Evolutionary conservation across 2,888 invertebrate species (phyloP).

Genomic region (Unio pictorum): DNA sequence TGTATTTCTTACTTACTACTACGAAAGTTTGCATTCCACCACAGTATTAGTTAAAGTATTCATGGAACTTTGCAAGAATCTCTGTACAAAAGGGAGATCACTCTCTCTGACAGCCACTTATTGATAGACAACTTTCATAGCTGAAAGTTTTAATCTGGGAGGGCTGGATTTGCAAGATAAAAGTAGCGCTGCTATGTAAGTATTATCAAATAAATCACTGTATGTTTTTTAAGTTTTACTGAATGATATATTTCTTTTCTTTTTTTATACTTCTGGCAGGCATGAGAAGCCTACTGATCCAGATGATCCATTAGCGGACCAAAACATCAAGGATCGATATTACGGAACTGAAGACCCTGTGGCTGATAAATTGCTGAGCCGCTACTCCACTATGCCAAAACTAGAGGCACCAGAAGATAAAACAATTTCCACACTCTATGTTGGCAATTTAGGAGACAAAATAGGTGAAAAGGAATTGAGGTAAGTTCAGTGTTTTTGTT

Average conservation of each 20-base stretch:
- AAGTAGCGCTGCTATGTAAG: too few species aligned
- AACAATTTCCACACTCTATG: slow-evolving; percentile 95
- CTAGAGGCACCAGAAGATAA: slow-evolving; percentile 96
- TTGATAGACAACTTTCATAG: too few species aligned
- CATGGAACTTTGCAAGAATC: too few species aligned
- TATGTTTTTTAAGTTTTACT: background rate
- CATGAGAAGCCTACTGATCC: slow-evolving; percentile 98
- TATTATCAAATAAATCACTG: background rate
- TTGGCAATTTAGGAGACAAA: slow-evolving; percentile 92
- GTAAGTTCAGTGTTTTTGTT: slow-evolving; percentile 61
- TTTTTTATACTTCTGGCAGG: slow-evolving; percentile 69
- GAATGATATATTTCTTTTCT: background rate
- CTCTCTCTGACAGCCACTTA: too few species aligned
- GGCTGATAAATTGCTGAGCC: slow-evolving; percentile 90
- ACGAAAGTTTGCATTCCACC: too few species aligned
- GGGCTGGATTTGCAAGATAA: too few species aligned
- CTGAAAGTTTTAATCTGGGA: too few species aligned
- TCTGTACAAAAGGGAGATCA: too few species aligned
- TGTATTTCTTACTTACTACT: too few species aligned
- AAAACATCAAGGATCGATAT: slow-evolving; percentile 88
- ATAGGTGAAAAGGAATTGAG: slow-evolving; percentile 90
- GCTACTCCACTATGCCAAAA: slow-evolving; percentile 94
- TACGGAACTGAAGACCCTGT: slow-evolving; percentile 97
- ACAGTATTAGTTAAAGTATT: too few species aligned
- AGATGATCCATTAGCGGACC: slow-evolving; percentile 95